These are phyloP conservation scores for Phenganax subtilis DNA, from an alignment of 92 coral and sea anemone genomes.

Conservation along the genomic window DNA sequence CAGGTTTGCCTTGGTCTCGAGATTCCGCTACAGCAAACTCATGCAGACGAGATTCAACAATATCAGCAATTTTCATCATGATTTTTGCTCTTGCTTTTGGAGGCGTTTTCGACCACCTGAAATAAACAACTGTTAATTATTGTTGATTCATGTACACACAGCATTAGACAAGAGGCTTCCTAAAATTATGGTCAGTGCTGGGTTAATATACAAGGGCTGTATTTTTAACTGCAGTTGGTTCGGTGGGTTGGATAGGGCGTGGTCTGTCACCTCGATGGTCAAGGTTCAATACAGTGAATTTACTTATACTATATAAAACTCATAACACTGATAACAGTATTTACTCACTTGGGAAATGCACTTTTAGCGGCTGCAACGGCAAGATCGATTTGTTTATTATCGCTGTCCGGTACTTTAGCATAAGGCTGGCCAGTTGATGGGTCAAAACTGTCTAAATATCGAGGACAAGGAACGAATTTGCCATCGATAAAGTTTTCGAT, in stretches of 20 bases:
- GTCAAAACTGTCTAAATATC: constrained; percentile 68
- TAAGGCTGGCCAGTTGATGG: constrained; percentile 67
- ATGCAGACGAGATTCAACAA: constrained; percentile 57
- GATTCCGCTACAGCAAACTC: constrained; percentile 79
- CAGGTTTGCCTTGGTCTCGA: constrained; percentile 78
- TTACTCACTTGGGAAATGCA: constrained; percentile 63
- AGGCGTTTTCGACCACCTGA: constrained; percentile 71
- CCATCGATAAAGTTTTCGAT: constrained; percentile 69
- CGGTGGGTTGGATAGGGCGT: not conserved
- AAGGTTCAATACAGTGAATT: no score
- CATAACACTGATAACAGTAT: not conserved
- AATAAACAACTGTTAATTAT: not conserved
- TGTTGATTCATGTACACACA: not conserved
- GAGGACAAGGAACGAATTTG: constrained; percentile 51
- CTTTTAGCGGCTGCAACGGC: constrained; percentile 66
- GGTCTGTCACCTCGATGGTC: not conserved
- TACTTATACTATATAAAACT: not conserved
- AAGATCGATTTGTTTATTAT: constrained; percentile 57
- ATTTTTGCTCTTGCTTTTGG: constrained; percentile 54
- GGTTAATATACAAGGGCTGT: no score
- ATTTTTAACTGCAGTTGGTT: no score
- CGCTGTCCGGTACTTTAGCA: constrained; percentile 78
- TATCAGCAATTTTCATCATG: constrained; percentile 75
- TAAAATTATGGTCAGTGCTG: no score
- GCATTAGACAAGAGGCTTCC: not conserved